Evolutionary conservation across 2,797 vertebrate genomes (phyloP).

Genomic region (Pseudopleuronectes americanus): DNA sequence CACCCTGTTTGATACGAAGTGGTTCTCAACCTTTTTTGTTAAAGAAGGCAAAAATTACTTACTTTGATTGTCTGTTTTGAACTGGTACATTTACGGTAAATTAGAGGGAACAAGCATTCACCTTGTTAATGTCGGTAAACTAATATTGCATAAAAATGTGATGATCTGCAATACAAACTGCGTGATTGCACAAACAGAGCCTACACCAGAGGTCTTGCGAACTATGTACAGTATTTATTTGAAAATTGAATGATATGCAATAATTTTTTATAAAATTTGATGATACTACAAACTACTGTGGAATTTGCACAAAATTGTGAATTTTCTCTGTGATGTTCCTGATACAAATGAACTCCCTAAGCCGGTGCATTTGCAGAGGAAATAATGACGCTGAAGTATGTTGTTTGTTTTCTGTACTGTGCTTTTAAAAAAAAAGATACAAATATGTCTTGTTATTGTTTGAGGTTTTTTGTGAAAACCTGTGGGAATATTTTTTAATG

Average conservation of each 20-base stretch:
- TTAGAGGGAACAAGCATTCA: background rate
- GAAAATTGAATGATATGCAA: conserved; percentile 36
- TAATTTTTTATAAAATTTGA: conserved; percentile 16
- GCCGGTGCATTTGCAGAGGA: background rate
- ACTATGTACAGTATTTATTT: conserved; percentile 53
- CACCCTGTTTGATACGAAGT: background rate
- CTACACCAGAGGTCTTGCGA: conserved; percentile 3
- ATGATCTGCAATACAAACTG: conserved; percentile 30
- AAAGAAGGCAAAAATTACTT: background rate
- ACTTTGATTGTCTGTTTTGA: background rate
- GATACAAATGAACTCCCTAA: conserved; percentile 9
- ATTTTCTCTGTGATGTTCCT: conserved; percentile 20
- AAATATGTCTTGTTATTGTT: background rate
- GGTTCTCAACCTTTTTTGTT: background rate
- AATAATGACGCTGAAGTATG: background rate
- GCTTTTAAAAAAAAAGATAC: background rate
- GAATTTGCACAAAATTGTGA: conserved; percentile 45
- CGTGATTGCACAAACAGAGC: conserved; percentile 31
- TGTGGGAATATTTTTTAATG: background rate
- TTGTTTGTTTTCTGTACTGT: conserved; percentile 8
- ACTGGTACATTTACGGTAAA: background rate
- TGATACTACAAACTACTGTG: conserved; percentile 29
- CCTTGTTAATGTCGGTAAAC: conserved; percentile 2
- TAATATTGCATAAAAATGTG: conserved; percentile 15
- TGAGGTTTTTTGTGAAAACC: background rate